Evolutionary conservation across 1,140 invertebrate species (phyloP).

Genomic region (Caenorhabditis remanei): DNA sequence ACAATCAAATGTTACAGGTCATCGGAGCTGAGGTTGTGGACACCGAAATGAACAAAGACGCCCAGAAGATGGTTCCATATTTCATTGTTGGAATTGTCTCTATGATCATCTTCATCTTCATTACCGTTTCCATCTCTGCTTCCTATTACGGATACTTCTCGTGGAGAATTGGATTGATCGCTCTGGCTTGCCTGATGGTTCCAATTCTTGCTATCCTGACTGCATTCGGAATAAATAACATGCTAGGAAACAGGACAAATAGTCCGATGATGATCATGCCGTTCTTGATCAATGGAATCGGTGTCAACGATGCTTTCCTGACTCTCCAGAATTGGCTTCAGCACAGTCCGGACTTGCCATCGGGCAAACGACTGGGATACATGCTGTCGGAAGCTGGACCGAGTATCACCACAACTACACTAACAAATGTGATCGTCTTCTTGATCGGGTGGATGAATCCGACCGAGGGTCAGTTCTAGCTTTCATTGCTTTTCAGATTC

Average conservation of each 20-base stretch:
- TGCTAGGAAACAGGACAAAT: slow-evolving; percentile 70
- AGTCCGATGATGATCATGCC: slow-evolving; percentile 76
- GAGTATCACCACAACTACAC: slow-evolving; percentile 95
- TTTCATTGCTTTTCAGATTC: background rate
- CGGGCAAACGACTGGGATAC: slow-evolving; percentile 67
- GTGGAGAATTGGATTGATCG: slow-evolving; percentile 61
- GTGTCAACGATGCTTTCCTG: slow-evolving; percentile 75
- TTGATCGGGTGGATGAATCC: slow-evolving; percentile 93
- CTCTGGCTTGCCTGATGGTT: slow-evolving; percentile 68
- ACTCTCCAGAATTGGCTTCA: slow-evolving; percentile 74
- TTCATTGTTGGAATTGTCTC: slow-evolving; percentile 70
- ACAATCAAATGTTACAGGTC: slow-evolving; percentile 66
- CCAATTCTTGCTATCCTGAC: slow-evolving; percentile 71
- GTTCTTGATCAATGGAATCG: slow-evolving; percentile 73
- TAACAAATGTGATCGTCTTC: slow-evolving; percentile 96
- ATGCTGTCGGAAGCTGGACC: slow-evolving; percentile 87
- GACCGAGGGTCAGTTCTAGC: slow-evolving; percentile 80
- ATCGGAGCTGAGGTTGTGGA: slow-evolving; percentile 76
- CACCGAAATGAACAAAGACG: slow-evolving; percentile 75
- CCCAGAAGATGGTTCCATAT: slow-evolving; percentile 72
- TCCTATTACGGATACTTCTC: slow-evolving; percentile 70
- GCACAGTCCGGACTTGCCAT: slow-evolving; percentile 52
- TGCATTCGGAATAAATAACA: slow-evolving; percentile 73
- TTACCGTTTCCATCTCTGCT: slow-evolving; percentile 64
- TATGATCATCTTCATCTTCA: slow-evolving; percentile 68